These are phyloP conservation scores for Henricia sp. DNA, from an alignment of 53 echinoderm and acorn worm species.

Conservation along the genomic window DNA sequence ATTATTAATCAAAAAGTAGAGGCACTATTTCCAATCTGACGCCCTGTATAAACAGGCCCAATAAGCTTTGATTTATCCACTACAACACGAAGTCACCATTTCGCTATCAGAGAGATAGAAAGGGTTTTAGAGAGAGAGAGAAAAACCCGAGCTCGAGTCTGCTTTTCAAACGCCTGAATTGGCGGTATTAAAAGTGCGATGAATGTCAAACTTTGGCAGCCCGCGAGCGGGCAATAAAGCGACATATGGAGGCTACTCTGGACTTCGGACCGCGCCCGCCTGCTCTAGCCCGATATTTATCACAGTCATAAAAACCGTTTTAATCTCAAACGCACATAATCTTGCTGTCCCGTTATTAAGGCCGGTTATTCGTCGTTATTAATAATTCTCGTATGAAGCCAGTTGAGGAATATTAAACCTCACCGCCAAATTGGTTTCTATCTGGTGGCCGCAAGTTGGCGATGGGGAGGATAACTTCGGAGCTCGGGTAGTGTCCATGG, in stretches of 20 bases:
- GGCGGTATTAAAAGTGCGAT: conserved; percentile 61
- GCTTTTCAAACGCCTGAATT: conserved; percentile 1
- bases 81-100: conserved; percentile 9
- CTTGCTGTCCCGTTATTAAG: conserved; percentile 47
- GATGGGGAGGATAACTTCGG: too few species aligned
- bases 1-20: conserved; percentile 47
- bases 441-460: background rate
- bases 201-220: conserved; percentile 41
- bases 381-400: conserved; percentile 34
- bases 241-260: conserved; percentile 41
- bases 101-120: background rate
- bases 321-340: conserved; percentile 62
- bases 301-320: conserved; percentile 63
- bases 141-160: background rate
- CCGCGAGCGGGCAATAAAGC: conserved; percentile 38
- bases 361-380: conserved; percentile 37
- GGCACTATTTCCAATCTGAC: conserved; percentile 51
- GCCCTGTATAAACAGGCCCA: conserved; percentile 38
- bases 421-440: background rate
- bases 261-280: conserved; percentile 48
- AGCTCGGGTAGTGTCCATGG: too few species aligned
- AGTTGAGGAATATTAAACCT: conserved; percentile 26
- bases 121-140: too few species aligned
- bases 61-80: conserved; percentile 15
- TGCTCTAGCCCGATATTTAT: conserved; percentile 23